Conservation (phyloP, 2,113 vertebrate genomes). For the Colius striatus region DNA sequence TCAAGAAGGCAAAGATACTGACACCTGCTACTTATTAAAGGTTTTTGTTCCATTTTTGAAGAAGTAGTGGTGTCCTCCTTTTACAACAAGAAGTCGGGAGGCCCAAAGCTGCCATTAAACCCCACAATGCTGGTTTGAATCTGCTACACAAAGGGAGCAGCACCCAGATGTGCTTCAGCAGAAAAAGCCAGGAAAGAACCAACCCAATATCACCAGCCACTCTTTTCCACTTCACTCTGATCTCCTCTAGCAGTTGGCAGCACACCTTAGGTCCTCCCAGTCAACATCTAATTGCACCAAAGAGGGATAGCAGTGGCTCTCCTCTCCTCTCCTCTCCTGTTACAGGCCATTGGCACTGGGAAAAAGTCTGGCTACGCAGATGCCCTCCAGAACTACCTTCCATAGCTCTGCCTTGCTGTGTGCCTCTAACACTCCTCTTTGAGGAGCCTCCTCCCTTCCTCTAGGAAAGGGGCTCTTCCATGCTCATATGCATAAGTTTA, state of each 20-base stretch:
- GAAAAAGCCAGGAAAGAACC: background rate
- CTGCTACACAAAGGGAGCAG: background rate
- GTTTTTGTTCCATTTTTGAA: background rate
- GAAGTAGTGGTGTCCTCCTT: background rate
- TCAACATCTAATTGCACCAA: fast-evolving
- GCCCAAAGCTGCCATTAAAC: background rate
- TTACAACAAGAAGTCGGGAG: background rate
- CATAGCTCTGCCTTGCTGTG: background rate
- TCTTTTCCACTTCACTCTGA: background rate
- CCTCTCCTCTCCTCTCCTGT: background rate
- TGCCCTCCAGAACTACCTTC: background rate
- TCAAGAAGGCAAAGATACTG: background rate
- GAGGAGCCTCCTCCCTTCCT: background rate
- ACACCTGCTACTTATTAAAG: background rate
- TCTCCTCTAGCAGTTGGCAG: background rate
- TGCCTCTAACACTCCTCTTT: background rate
- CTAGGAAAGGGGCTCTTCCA: background rate
- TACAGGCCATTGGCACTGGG: background rate
- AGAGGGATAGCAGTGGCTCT: background rate
- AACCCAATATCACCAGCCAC: background rate
- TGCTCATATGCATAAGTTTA: background rate
- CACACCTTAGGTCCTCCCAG: background rate
- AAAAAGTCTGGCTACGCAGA: background rate
- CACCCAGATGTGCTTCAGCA: background rate
- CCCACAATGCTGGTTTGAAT: background rate